Evolutionary conservation across 2,113 vertebrate genomes (phyloP), one percentile per base, ranked within the genome.

Genomic region (Sander vitreus): DNA sequence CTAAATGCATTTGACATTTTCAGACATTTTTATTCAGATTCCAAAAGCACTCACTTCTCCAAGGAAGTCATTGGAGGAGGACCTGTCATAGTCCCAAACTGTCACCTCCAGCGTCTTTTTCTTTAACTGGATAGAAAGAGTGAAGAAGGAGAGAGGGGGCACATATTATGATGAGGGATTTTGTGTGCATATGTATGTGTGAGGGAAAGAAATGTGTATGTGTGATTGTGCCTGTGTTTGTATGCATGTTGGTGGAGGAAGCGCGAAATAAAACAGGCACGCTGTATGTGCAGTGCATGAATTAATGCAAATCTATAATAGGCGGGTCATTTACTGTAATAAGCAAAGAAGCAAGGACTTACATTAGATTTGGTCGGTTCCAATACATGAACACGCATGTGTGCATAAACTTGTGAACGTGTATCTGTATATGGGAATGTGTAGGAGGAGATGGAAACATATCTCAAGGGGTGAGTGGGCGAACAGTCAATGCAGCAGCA

Each of bases 21-120:
- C 5, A 54, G 18, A 78, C 43, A 33, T 50, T 5, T 21, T 25
- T 30, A 65, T 47, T 78, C 12, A 58, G 54, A 51, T 68, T 70
- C 33, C 30, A 76, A 77, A 72, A 72, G 13, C 76, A 93, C 98
- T 97, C 88, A 99, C 98, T 95, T 99, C 98, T 91, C 98, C 98
- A 5, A 99, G 97, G 85, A 99, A 99, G 88, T 99, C 98, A 87
- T 99, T 99, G 19, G 98, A 99, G 68, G 98, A 99, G 81, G 98
- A 97, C 97, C 96, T 96, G 89, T 99, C 98, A 83, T 99, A 99
- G 93, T 99, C 98, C 98, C 98, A 99, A 88, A 99, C 98, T 53
- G 98, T 99, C 87, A 99, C 97, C 91, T 99, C 98, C 89, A 99
- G 92, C 0, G 97, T 99, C 95, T 99, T 99, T 95, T 99, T 99